Evolutionary conservation across 2,888 invertebrate genomes (phyloP), one percentile per base, ranked within the genome.

Genomic region (Crematogaster levior): DNA sequence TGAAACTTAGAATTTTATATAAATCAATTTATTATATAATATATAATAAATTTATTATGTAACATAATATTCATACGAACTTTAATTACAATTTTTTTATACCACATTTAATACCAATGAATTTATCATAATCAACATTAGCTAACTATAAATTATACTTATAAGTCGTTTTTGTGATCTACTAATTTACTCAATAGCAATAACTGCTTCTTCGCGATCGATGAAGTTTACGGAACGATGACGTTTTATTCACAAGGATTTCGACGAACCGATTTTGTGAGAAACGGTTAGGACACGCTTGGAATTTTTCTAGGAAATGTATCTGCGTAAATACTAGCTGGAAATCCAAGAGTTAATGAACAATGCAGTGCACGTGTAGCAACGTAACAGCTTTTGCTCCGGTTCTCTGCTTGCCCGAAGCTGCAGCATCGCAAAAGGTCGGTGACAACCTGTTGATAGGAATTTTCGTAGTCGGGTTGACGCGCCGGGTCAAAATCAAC

Each of bases 361-460:
- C 83, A 86, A 84, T 75, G 65, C 40, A 3, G 15, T 15, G 27
- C 30, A 18, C 77, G 53, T 27, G 40, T 51, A 37, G 1, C 77
- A 40, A 37, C 40, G 53, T 73, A 73, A 73, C 46, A 74, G 74
- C 77, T 56, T 68, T 43, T 53, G 70, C 77, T 70, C 70, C 70
- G 70, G n/a, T 56, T 79, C 12, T 79, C 70, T 46, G 34, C 74
- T 68, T 66, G 70, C 70, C 21, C 51, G 27, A 3, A 40, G 65
- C 51, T 51, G 51, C 27, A 15, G 53, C 70, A 82, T 56, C 30
- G 34, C 10, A 37, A 53, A 30, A 56, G 37, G 43, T 80, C 88
- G 82, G 87, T 89, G 91, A 90, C 91, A 90, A 91, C 91, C 91
- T 91, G 91, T 91, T 89, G 88, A 89, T 83, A 82, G 84, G 82